Base-by-base conservation (phyloP, 2,888 invertebrate genomes). In the Ormyrus rosae region DNA sequence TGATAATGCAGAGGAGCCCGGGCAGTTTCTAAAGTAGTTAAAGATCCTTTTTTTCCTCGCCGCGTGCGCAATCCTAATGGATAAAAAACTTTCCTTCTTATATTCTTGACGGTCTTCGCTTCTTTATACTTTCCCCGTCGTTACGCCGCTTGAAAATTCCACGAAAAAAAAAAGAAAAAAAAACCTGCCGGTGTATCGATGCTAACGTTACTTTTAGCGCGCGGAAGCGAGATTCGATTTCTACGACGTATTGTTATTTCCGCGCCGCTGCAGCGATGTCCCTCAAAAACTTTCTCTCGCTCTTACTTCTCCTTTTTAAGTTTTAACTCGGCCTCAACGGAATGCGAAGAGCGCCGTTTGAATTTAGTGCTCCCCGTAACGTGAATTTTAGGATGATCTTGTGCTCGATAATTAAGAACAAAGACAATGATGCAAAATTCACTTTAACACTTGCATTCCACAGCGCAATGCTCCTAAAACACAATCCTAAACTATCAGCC, bases 171-270 rank as follows among this genome's bases (percentile, higher is more conserved):
- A 51, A 2, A 51, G 3, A 51, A 2, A 51, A 51, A 0, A 51
- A 6, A 9, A 64, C n/a, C 46, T 64, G 46, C 64, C 19, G 19
- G n/a, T n/a, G n/a, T 48, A 45, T 64, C 64, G 64, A 64, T 64
- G 46, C 7, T 64, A 48, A 19, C 19, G 19, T 19, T 48, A 64
- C 64, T 64, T 50, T 60, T 63, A 19, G 46, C 48, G n/a, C 48
- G n/a, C 6, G 48, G 48, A 64, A 64, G 48, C 64, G 64, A 64
- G 34, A 63, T 63, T 63, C 63, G 64, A 48, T 64, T 64, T 64
- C 64, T 64, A 48, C 48, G 64, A 64, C 13, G 48, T 48, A 64
- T 64, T 64, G 48, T 48, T 64, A 64, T 64, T n/a, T 45, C 45
- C 9, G 46, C 63, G 63, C 34, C 46, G 46, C 56, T 9, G 9